phyloP scores from a whole-genome alignment of 1,140 invertebrate species.

The Meloidogyne exigua region DNA sequence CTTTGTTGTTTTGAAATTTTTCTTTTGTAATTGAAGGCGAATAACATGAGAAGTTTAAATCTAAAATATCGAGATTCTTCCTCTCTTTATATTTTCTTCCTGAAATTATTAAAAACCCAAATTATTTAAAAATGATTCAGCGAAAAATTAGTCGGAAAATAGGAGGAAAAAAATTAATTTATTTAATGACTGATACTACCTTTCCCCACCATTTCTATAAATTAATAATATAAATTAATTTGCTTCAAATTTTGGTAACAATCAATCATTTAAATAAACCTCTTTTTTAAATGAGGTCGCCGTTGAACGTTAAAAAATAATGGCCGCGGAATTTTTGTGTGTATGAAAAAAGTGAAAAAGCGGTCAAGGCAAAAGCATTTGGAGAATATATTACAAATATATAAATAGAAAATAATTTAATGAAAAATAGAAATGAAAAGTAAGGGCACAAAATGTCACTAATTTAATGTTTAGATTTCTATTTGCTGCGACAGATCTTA shows the following conservation, averaged over 20 bases:
- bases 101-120: background rate
- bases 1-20: background rate
- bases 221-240: background rate
- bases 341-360: slow-evolving; percentile 4
- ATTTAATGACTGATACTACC: background rate
- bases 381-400: background rate
- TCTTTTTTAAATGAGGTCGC: background rate
- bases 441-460: too few species aligned
- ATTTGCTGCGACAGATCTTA: too few species aligned
- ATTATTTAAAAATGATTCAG: background rate
- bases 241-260: background rate
- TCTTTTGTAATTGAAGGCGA: background rate
- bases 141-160: background rate
- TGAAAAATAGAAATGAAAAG: background rate
- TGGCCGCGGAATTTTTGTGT: background rate
- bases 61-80: background rate
- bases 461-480: too few species aligned
- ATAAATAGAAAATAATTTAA: background rate
- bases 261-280: background rate
- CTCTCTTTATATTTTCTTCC: background rate
- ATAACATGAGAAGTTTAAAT: background rate
- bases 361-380: background rate
- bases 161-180: background rate
- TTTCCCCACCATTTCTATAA: background rate
- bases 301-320: background rate